These are phyloP conservation scores for Eurytoma adleriae DNA, from an alignment of 2,888 invertebrate species.

Conservation along the genomic window DNA sequence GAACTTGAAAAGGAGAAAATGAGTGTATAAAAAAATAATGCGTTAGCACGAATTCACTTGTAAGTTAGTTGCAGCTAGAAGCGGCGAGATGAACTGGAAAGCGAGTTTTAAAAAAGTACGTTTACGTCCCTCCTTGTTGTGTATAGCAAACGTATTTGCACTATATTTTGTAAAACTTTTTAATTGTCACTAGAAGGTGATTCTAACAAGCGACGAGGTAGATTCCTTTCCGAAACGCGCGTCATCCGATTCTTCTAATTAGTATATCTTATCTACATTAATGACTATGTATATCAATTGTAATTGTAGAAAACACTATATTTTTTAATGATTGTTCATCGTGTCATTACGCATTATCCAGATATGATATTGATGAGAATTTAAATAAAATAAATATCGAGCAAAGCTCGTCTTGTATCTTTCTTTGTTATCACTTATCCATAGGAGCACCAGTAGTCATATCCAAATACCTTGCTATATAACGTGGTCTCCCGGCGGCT, in stretches of 20 bases:
- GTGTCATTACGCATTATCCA: constrained; percentile 70
- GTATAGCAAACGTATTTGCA: constrained; percentile 71
- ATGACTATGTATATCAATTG: constrained; percentile 65
- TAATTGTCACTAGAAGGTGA: constrained; percentile 63
- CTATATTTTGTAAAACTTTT: constrained; percentile 74
- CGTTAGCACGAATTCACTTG: constrained; percentile 36
- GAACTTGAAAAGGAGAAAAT: constrained; percentile 21
- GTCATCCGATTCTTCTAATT: constrained; percentile 53
- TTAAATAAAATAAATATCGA: constrained; percentile 57
- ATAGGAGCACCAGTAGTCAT: no score
- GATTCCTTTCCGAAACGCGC: constrained; percentile 51
- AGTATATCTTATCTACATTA: constrained; percentile 54
- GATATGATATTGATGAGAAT: constrained; percentile 69
- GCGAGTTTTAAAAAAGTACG: constrained; percentile 52
- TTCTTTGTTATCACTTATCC: neutral
- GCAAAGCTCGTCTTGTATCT: constrained; percentile 10
- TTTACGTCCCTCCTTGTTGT: constrained; percentile 68
- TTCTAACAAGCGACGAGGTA: constrained; percentile 50
- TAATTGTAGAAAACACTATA: constrained; percentile 73
- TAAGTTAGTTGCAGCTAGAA: constrained; percentile 58
- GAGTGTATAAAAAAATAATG: constrained; percentile 42
- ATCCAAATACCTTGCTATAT: no score
- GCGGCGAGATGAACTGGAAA: constrained; percentile 53
- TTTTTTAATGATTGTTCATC: constrained; percentile 73
- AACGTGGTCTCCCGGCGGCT: no score